Conservation (phyloP, 2,113 vertebrate genomes). For the Sorex fumeus region DNA sequence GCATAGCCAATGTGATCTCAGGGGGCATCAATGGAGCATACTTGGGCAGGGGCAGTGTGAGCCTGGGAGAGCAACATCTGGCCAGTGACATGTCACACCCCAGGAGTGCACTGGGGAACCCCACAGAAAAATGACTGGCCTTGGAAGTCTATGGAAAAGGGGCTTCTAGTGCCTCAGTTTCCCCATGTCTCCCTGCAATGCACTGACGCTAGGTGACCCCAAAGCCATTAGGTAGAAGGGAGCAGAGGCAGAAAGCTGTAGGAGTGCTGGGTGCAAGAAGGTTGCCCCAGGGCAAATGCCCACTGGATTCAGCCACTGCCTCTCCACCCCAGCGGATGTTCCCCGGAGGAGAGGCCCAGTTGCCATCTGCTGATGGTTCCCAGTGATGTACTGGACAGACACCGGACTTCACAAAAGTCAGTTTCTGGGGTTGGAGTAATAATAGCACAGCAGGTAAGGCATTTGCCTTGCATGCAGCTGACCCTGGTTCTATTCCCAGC, state of each 20-base stretch:
- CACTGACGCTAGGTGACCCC: not conserved
- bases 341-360: not conserved
- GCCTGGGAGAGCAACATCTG: no score
- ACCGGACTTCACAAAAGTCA: no score
- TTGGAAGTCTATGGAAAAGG: not conserved
- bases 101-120: not conserved
- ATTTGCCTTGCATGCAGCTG: no score
- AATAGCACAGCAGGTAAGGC: no score
- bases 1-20: not conserved
- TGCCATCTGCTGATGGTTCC: not conserved
- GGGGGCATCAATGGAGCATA: no score
- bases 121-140: not conserved
- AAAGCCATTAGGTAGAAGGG: not conserved
- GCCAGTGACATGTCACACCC: no score
- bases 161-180: not conserved
- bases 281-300: not conserved
- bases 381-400: not conserved
- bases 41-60: not conserved
- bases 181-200: not conserved
- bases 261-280: accelerated
- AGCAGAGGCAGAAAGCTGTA: not conserved
- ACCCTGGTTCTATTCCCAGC: no score
- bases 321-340: accelerated
- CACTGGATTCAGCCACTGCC: accelerated
- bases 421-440: no score